phyloP scores from a whole-genome alignment of 2,797 vertebrate genomes.

The Paedocypris micromegethes region DNA sequence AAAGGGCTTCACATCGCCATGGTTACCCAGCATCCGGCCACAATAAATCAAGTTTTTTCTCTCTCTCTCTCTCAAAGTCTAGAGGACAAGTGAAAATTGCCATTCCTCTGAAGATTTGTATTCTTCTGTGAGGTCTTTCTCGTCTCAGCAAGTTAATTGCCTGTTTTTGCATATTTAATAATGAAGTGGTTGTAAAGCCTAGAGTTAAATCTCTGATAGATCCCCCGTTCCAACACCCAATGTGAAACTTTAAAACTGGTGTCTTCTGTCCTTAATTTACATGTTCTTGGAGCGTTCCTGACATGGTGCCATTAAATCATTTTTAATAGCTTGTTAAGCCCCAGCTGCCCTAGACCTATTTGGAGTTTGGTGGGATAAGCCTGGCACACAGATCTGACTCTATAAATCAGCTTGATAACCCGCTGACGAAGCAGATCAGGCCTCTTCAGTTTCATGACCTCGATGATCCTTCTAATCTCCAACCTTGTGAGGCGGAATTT shows the following conservation, averaged over 20 bases:
- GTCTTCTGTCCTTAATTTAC: not conserved
- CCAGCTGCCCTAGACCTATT: not conserved
- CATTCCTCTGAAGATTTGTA: too few species aligned
- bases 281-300: not conserved
- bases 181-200: not conserved
- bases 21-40: constrained; percentile 29
- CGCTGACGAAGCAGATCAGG: not conserved
- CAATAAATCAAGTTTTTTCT: constrained; percentile 11
- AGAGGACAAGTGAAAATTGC: constrained; percentile 12
- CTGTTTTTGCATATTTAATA: not conserved
- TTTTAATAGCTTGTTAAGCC: constrained; percentile 3
- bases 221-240: too few species aligned
- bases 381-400: constrained; percentile 11
- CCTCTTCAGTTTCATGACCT: constrained; percentile 14
- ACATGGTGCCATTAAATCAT: constrained; percentile 8
- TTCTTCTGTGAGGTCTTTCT: not conserved
- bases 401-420: constrained; percentile 22
- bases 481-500: not conserved
- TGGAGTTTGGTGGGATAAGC: constrained; percentile 12
- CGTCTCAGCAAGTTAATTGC: not conserved
- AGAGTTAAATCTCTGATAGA: too few species aligned
- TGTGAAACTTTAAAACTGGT: too few species aligned
- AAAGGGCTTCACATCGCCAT: constrained; percentile 31
- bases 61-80: not conserved
- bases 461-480: constrained; percentile 6